phyloP scores from a whole-genome alignment of 2,113 vertebrate species.

The Sceloporus undulatus region DNA sequence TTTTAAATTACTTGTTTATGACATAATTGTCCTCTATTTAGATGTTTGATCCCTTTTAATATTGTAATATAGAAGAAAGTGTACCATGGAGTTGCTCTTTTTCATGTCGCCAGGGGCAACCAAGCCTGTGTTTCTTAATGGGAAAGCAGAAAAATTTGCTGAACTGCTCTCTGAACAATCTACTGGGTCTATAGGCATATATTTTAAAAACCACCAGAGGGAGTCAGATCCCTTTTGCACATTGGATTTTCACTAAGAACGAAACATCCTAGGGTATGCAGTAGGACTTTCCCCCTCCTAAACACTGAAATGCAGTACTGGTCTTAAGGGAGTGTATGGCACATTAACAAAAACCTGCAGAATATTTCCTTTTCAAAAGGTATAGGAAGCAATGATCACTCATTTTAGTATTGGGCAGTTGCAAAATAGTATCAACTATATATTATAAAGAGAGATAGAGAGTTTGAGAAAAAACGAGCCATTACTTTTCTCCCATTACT shows the following conservation, averaged over 20 bases:
- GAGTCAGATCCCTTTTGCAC: constrained; percentile 15
- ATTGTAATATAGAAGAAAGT: neutral
- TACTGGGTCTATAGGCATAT: neutral
- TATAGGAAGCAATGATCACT: neutral
- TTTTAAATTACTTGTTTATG: neutral
- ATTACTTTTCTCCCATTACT: too few species aligned
- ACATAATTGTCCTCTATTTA: neutral
- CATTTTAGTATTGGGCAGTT: neutral
- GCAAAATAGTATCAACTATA: neutral
- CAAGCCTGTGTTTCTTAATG: neutral
- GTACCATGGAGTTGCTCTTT: neutral
- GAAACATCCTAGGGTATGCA: neutral
- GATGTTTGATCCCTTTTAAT: neutral
- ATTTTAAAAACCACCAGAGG: constrained; percentile 33
- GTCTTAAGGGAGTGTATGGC: neutral
- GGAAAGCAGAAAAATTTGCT: neutral
- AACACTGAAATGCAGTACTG: neutral
- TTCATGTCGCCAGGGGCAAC: neutral
- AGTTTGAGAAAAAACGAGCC: too few species aligned
- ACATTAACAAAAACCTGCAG: neutral
- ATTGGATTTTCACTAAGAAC: neutral
- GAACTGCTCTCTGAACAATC: neutral
- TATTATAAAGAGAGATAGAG: neutral
- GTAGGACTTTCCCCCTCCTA: neutral
- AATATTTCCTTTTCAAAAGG: neutral